phyloP scores from a whole-genome alignment of 2,113 vertebrate species.

The Psophia crepitans region DNA sequence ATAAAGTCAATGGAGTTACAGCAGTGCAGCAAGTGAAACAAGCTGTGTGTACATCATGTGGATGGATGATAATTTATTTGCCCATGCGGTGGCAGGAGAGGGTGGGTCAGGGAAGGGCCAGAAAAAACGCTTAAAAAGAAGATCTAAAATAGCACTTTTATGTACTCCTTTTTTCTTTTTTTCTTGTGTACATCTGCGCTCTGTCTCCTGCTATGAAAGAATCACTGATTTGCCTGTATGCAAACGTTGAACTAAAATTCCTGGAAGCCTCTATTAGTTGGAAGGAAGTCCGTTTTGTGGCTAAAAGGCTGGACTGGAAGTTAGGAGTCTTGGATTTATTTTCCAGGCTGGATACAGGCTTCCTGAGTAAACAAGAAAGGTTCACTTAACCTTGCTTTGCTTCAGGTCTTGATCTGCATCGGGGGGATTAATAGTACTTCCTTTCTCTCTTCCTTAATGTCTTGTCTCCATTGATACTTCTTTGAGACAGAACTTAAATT shows the following conservation, averaged over 20 bases:
- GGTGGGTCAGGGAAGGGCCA: not conserved
- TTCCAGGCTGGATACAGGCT: not conserved
- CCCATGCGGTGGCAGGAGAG: not conserved
- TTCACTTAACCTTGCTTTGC: not conserved
- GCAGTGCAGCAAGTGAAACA: not conserved
- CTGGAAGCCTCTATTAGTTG: conserved; percentile 10
- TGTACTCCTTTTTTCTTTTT: not conserved
- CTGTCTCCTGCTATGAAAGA: not conserved
- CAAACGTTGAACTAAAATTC: not conserved
- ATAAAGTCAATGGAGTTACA: not conserved
- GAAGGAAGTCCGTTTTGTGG: not conserved
- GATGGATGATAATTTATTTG: not conserved
- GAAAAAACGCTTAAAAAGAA: not conserved
- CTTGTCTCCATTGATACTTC: not conserved
- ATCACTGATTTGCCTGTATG: not conserved
- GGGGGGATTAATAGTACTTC: not conserved
- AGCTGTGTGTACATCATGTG: fast-evolving
- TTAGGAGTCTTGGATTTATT: not conserved
- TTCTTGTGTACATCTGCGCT: not conserved
- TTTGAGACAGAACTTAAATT: not conserved
- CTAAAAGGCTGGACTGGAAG: not conserved
- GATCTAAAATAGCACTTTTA: not conserved
- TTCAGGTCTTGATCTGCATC: not conserved
- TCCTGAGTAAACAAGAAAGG: not conserved
- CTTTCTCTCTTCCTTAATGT: not conserved